Base-by-base conservation (phyloP, 2,113 vertebrate species). In the Cryptomyrus ogoouensis region DNA sequence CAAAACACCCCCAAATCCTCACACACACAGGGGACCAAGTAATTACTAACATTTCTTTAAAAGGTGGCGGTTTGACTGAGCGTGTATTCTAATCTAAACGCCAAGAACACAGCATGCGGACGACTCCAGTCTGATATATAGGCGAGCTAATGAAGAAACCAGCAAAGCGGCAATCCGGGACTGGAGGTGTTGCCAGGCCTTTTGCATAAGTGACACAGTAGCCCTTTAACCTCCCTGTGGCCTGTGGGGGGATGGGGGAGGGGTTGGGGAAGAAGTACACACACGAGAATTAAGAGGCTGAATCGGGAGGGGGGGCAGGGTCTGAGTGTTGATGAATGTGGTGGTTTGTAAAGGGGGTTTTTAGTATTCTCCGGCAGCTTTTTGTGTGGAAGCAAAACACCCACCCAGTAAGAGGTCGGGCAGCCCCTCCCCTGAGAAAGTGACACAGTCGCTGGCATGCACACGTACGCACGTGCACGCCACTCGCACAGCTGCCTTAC, bases 311-410 rank as follows among this genome's bases (percentile, higher is more conserved):
- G 31, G 49, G 49, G n/a, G 17, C 9, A 31, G 53, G 53, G 53
- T 56, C 21, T 47, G 84, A 47, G 31, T 35, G 10, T 8, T 87
- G 89, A 87, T 70, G 46, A 87, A 90, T 87, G 58, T 19, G 21
- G 46, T 47, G 56, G n/a, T 88, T 74, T 85, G 85, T 87, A 50
- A 70, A 53, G 86, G 58, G 47, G 66, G 62, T 66, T 58, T 83
- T 90, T 88, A 90, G 86, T 80, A 90, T 90, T 90, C 85, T n/a
- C 10, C 27, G 52, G 53, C 49, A 9, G 66, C 85, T 88, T 70
- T 50, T 87, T 21, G 50, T 50, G 35, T 47, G n/a, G 21, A 39
- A 84, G 83, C 21, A 6, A 39, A 80, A 90, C 70, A 77, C 10
- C 90, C 90, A 88, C 90, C 66, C 86, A 90, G 27, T 24, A 15